Evolutionary conservation across 2,888 invertebrate genomes (phyloP), one percentile per base, ranked within the genome.

Genomic region (Unio delphinus): DNA sequence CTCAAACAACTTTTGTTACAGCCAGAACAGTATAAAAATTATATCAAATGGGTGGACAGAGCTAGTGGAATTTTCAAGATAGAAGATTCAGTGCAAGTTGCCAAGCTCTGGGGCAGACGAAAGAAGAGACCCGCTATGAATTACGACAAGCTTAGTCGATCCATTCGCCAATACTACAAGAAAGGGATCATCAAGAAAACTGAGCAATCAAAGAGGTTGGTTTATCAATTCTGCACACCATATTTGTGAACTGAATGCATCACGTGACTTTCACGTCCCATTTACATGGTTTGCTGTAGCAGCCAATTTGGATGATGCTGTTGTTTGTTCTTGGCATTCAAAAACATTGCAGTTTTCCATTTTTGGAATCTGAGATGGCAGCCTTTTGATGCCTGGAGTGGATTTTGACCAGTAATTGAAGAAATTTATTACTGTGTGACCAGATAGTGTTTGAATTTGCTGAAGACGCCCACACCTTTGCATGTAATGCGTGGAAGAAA

Each of bases 101-200:
- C 99, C n/a, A 93, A 95, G 82, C 93, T 98, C 68, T 99, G 99
- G 99, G 99, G 99, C 74, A 95, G 96, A 86, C 93, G 99, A 79
- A 99, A 99, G 91, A 99, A 99, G 92, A 93, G 99, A 17, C 98
- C 98, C 0, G 98, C 98, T 54, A 99, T 99, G 99, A 99, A 99
- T 92, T 99, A 99, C 92, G 99, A 99, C 92, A 99, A 99, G 90
- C 92, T 99, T 64, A 98, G 97, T 78, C 93, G 99, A 69, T 98
- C 98, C 82, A 97, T 99, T 88, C 92, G 99, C 66, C 99, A 99
- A 90, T 99, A 99, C 93, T 98, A 99, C 91, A 99, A 99, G 91
- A 98, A 98, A 69, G 98, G 99, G 90, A 89, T 89, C 73, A 87
- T 87, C 67, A 98, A 98, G 93, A 99, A 99, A 91, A 99, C 99